Percentiles rank a stretch among this genome's conserved stretches.
Conservation (phyloP, 2,888 invertebrate genomes). For the Tipula unca region DNA sequence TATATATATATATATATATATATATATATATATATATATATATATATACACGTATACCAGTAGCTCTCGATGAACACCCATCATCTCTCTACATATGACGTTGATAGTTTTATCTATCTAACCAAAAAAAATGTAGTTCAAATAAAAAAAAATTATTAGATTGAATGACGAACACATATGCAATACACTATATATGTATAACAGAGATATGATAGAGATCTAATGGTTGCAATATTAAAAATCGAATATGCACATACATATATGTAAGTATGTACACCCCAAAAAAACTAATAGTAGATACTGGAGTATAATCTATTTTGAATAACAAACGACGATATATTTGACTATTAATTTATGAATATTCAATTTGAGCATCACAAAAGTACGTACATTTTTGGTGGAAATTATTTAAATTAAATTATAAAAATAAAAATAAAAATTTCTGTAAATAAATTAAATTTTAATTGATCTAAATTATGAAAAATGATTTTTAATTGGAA, state of each 20-base stretch:
- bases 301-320: neutral
- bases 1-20: too few species aligned
- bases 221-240: neutral
- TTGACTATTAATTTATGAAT: neutral
- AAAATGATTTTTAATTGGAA: neutral
- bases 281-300: neutral
- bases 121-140: neutral
- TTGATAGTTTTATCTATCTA: neutral
- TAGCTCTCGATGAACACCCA: neutral
- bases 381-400: neutral
- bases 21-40: too few species aligned
- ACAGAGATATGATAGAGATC: neutral
- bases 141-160: neutral
- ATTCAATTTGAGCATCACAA: neutral
- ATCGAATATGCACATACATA: neutral
- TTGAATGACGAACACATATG: neutral
- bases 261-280: too few species aligned
- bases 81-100: neutral
- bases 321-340: neutral
- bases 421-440: too few species aligned
- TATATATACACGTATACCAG: too few species aligned
- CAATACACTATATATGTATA: neutral
- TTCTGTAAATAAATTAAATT: neutral
- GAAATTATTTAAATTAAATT: neutral
- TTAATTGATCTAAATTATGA: neutral